Evolutionary conservation across 2,113 vertebrate species (phyloP), one percentile per base, ranked within the genome.

Genomic region (Lates calcarifer): DNA sequence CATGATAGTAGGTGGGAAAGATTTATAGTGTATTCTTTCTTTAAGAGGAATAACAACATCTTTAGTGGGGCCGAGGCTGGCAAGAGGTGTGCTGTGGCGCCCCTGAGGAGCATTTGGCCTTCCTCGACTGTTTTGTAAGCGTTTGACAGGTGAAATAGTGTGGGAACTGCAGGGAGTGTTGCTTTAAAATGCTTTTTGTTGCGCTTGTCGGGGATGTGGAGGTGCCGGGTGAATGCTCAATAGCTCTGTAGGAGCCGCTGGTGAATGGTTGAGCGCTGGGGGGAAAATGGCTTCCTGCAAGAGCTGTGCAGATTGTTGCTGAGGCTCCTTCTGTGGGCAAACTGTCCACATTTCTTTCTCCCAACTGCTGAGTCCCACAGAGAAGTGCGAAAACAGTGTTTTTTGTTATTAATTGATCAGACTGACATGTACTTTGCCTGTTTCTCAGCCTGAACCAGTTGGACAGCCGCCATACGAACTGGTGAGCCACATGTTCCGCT

Each of bases 91-190:
- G 84, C 87, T 62, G 82, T 77, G 86, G 88, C 79, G 84, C 88
- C 88, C 83, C 90, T 69, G 85, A 90, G 89, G 87, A 90, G 86
- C 67, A 39, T 79, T 91, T 89, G 89, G 86, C 87, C 83, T 79
- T 87, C 79, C 63, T 70, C 31, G 8, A 80, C 68, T 88, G 88
- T 90, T 92, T 91, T 91, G 90, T 91, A 87, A 92, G 89, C 81
- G 66, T 91, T 92, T 95, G 95, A 95, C 94, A 95, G 95, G 95
- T 95, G 95, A 95, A 95, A 94, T 95, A 95, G 92, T 95, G 95
- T 95, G 95, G 95, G 95, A 96, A 95, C 94, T 86, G 85, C 71
- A 4, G 87, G 81, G 92, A 94, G 90, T 83, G 90, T 84, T 90
- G 84, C 87, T 89, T 89, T 87, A 90, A 92, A 93, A 87, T 84